Conservation (phyloP, 1,140 invertebrate species). For the Zaprionus davidi region DNA sequence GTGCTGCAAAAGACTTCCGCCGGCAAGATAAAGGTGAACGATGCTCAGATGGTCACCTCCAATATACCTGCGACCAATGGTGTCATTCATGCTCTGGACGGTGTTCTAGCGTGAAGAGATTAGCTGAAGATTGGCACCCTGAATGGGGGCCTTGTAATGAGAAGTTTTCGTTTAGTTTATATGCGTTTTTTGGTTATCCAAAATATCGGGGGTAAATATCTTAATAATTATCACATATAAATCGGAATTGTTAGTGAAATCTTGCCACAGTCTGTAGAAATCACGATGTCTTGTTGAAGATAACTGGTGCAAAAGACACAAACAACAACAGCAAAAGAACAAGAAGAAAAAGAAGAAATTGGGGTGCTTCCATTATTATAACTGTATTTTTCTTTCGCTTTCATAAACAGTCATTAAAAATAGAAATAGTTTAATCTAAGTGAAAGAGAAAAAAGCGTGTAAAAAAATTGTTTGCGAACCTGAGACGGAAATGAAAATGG, state of each 20-base stretch:
- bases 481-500: slow-evolving; percentile 41
- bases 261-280: slow-evolving; percentile 68
- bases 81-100: slow-evolving; percentile 93
- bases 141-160: slow-evolving; percentile 29
- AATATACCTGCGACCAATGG: slow-evolving; percentile 95
- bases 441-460: slow-evolving; percentile 49
- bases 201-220: slow-evolving; percentile 35
- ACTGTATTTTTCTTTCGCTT: slow-evolving; percentile 64
- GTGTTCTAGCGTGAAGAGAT: slow-evolving; percentile 85
- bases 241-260: slow-evolving; percentile 73
- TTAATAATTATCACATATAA: slow-evolving; percentile 51
- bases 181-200: slow-evolving; percentile 46
- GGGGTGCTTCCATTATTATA: slow-evolving; percentile 73
- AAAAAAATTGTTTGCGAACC: slow-evolving; percentile 32
- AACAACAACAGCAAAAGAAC: slow-evolving; percentile 21
- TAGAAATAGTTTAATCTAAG: slow-evolving; percentile 77
- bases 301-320: slow-evolving; percentile 59
- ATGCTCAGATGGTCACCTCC: slow-evolving; percentile 90
- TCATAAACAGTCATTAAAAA: slow-evolving; percentile 81
- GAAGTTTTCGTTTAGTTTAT: slow-evolving; percentile 49
- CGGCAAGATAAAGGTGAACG: slow-evolving; percentile 92
- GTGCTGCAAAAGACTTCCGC: slow-evolving; percentile 90
- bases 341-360: slow-evolving; percentile 23
- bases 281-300: slow-evolving; percentile 47
- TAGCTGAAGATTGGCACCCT: slow-evolving; percentile 2